Evolutionary conservation across 2,113 vertebrate genomes (phyloP), one percentile per base, ranked within the genome.

Genomic region (Microcebus jonahi): DNA sequence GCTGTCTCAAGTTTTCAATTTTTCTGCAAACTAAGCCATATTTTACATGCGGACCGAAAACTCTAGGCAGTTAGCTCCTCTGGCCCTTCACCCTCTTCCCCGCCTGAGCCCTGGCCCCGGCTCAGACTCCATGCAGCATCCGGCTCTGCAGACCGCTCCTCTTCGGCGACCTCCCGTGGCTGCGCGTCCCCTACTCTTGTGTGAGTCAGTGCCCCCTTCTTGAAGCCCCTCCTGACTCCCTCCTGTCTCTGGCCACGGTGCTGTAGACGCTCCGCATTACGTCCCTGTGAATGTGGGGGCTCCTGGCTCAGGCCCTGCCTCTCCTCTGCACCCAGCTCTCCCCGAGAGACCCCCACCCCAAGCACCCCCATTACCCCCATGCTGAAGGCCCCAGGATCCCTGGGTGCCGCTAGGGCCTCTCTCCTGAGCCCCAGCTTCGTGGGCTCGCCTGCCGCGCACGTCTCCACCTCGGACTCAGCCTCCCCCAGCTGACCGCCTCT

Each of bases 141-240:
- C 86, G 13, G 15, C 31, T 34, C 80, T 11, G 0, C 48, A 25
- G 39, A 20, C 63, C 15, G 17, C 36, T 15, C 25, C 91, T 83
- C 57, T 31, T 76, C 68, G 23, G 10, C 34, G 15, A 45, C 29
- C 31, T 48, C 31, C 14, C 14, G 0, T 10, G 29, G 29, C 25
- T 20, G 4, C n/a, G 20, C 8, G 0, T n/a, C 36, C 45, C 59
- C 25, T 53, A 0, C 31, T 18, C 5, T 1, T 21, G 36, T 59
- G n/a, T 14, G 27, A 93, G 34, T 17, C 67, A 42, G 8, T 39
- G 84, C 27, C 27, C 21, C 17, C 27, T 68, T 13, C 73, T 71
- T 48, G 55, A 68, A 70, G 67, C 39, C 7, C 39, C 13, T 45
- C 3, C 65, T 42, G 25, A 61, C 9, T 50, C 36, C 7, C 11